Conservation (phyloP, 2,888 invertebrate genomes). For the Carterocephalus palaemon region DNA sequence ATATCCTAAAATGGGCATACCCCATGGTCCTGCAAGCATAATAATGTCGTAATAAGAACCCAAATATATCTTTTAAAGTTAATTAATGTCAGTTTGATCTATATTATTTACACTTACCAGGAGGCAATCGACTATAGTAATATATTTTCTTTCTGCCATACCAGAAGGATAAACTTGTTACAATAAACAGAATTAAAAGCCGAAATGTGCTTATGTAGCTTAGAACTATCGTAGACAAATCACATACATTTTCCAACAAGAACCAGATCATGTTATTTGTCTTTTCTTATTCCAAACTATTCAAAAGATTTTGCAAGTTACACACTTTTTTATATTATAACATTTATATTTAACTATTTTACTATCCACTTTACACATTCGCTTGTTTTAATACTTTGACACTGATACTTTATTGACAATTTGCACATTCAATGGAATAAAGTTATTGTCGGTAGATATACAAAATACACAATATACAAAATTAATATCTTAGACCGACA, state of each 20-base stretch:
- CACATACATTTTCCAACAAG: neutral
- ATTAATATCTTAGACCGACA: constrained; percentile 1
- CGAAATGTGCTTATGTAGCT: constrained; percentile 58
- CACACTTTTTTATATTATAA: no score
- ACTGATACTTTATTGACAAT: neutral
- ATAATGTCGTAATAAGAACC: no score
- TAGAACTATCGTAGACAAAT: neutral
- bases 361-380: neutral
- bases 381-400: neutral
- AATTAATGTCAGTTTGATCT: neutral
- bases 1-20: constrained; percentile 87
- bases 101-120: constrained; percentile 29
- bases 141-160: constrained; percentile 20
- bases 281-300: neutral
- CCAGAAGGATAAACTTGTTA: constrained; percentile 15
- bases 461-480: constrained; percentile 35
- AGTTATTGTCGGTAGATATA: constrained; percentile 14
- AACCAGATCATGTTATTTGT: constrained; percentile 4
- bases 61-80: neutral
- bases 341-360: neutral
- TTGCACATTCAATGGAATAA: constrained; percentile 5
- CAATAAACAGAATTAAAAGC: neutral
- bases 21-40: constrained; percentile 85
- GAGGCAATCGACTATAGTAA: constrained; percentile 28
- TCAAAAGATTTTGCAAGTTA: no score